These are phyloP conservation scores for Amphimallon solstitiale DNA, from an alignment of 2,888 invertebrate genomes.

Conservation along the genomic window DNA sequence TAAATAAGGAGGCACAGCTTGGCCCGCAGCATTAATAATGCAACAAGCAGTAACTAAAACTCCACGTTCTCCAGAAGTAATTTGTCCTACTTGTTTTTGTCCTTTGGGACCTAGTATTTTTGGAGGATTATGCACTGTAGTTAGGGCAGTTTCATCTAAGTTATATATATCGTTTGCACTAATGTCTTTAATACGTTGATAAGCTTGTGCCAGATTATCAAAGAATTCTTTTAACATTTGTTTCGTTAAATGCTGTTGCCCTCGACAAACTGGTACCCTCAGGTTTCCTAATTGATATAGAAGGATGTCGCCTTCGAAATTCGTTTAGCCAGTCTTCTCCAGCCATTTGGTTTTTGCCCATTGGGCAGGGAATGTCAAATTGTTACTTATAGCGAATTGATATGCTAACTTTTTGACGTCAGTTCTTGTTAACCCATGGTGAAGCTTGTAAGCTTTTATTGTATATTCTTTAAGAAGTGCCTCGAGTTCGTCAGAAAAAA, in stretches of 20 bases:
- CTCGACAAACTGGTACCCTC: conserved; percentile 11
- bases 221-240: conserved; percentile 5
- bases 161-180: not conserved
- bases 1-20: conserved; percentile 47
- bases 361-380: not conserved
- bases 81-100: conserved; percentile 45
- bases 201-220: not conserved
- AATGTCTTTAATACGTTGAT: not conserved
- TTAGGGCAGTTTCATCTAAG: conserved; percentile 23
- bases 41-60: conserved; percentile 47
- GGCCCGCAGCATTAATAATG: conserved; percentile 42
- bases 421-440: conserved; percentile 1
- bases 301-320: conserved; percentile 34
- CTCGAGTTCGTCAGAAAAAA: conserved; percentile 1
- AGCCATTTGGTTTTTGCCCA: conserved; percentile 3
- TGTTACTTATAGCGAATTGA: conserved; percentile 1
- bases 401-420: not conserved
- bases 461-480: not conserved
- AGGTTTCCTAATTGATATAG: conserved; percentile 12
- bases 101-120: conserved; percentile 44
- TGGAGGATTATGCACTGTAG: conserved; percentile 42
- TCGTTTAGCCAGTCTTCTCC: conserved; percentile 36
- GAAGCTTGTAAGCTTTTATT: not conserved
- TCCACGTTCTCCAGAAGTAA: conserved; percentile 48
- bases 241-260: conserved; percentile 27